Percentiles rank a stretch among this genome's conserved stretches.
These are phyloP conservation scores for Agonopterix heracliana DNA, from an alignment of 2,888 invertebrate species.

Conservation along the genomic window DNA sequence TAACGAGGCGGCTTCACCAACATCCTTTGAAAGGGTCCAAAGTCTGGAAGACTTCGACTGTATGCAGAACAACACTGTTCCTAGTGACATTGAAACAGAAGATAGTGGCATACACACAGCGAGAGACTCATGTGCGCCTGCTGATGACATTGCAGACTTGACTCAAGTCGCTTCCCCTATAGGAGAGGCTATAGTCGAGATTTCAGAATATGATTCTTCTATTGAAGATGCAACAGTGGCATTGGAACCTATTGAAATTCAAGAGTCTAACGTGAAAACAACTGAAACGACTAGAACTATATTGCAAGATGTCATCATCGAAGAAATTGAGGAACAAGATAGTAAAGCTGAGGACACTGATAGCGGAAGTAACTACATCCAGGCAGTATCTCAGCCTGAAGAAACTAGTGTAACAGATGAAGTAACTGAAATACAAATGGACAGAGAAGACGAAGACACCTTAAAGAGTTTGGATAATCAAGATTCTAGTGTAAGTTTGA, in stretches of 20 bases:
- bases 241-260: slow-evolving; percentile 44
- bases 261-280: slow-evolving; percentile 33
- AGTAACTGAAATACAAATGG: slow-evolving; percentile 67
- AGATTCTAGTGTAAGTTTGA: slow-evolving; percentile 75
- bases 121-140: slow-evolving; percentile 85
- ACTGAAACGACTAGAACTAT: slow-evolving; percentile 36
- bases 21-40: slow-evolving; percentile 78
- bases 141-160: slow-evolving; percentile 82
- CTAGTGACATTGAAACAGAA: slow-evolving; percentile 82
- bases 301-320: slow-evolving; percentile 57
- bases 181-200: slow-evolving; percentile 60
- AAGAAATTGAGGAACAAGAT: slow-evolving; percentile 63
- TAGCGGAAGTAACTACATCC: slow-evolving; percentile 62
- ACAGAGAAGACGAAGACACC: slow-evolving; percentile 72
- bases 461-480: slow-evolving; percentile 72
- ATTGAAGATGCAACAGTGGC: slow-evolving; percentile 54
- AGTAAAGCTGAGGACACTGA: slow-evolving; percentile 56
- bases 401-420: slow-evolving; percentile 63
- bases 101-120: slow-evolving; percentile 88
- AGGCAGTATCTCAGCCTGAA: slow-evolving; percentile 64
- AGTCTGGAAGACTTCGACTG: slow-evolving; percentile 79
- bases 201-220: slow-evolving; percentile 66
- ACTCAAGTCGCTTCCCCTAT: slow-evolving; percentile 67
- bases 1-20: slow-evolving; percentile 71
- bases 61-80: slow-evolving; percentile 73